A percentile compares a stretch with the other conserved stretches of the same genome.
Evolutionary conservation across 1,140 invertebrate species (phyloP).

Genomic region (Drosophila mayri): DNA sequence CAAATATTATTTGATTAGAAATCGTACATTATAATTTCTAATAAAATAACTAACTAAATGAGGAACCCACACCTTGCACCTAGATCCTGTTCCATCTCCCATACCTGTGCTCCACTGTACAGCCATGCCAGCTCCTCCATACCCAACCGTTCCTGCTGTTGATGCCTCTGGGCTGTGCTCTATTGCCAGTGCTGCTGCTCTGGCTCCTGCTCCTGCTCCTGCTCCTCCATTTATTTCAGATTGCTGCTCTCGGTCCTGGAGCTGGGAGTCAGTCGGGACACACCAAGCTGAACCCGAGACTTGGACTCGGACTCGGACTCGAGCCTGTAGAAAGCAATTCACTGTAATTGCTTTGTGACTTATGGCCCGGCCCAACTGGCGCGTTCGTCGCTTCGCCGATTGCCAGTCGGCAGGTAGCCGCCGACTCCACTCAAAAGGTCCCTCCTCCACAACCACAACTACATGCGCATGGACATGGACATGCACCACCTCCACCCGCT

Average conservation of each 20-base stretch:
- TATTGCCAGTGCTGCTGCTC: constrained; percentile 36
- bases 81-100: neutral
- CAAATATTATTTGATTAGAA: no score
- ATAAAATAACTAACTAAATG: no score
- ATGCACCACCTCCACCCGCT: neutral
- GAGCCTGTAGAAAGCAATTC: constrained; percentile 76
- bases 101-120: constrained; percentile 4
- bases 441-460: constrained; percentile 10
- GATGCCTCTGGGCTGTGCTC: constrained; percentile 67
- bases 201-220: constrained; percentile 14
- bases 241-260: constrained; percentile 25
- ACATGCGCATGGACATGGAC: neutral
- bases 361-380: constrained; percentile 79
- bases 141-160: constrained; percentile 44
- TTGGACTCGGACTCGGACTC: neutral
- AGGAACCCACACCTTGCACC: no score
- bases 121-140: constrained; percentile 5
- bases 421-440: constrained; percentile 34
- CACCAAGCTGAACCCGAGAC: constrained; percentile 5
- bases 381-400: constrained; percentile 57
- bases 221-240: constrained; percentile 66
- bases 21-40: no score
- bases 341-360: constrained; percentile 84
- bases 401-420: constrained; percentile 67
- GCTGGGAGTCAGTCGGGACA: constrained; percentile 13